phyloP scores from a whole-genome alignment of 1,140 invertebrate genomes.

The Brachionus angularis region DNA sequence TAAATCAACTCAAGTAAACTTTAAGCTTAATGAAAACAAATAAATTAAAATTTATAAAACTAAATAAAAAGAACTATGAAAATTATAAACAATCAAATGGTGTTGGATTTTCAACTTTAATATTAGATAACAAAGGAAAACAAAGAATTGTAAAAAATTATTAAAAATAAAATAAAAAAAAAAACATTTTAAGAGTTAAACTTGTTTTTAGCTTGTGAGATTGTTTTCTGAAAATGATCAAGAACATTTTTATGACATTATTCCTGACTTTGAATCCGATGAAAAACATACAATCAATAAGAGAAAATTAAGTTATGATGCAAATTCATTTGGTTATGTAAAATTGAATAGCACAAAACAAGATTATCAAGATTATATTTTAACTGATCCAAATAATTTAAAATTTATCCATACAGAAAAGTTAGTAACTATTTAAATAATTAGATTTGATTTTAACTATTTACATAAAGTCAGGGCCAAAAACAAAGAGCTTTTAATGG shows the following conservation, averaged over 20 bases:
- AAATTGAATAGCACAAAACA: too few species aligned
- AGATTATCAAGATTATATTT: too few species aligned
- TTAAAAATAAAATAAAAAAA: background rate
- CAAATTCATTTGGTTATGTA: background rate
- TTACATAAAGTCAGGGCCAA: background rate
- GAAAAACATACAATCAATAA: background rate
- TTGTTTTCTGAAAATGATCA: background rate
- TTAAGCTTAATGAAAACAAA: background rate
- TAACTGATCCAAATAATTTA: too few species aligned
- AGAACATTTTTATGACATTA: background rate
- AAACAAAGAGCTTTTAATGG: background rate
- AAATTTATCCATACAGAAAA: too few species aligned
- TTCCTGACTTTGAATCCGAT: background rate
- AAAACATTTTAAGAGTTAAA: background rate
- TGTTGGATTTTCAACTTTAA: conserved; percentile 5
- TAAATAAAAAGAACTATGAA: background rate
- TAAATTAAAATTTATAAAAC: background rate
- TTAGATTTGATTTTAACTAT: too few species aligned
- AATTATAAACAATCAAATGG: background rate
- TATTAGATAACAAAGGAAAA: background rate
- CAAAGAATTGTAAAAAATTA: conserved; percentile 1
- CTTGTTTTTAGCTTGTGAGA: conserved; percentile 5
- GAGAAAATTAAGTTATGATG: background rate
- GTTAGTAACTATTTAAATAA: too few species aligned
- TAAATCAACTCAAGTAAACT: background rate